phyloP scores from a whole-genome alignment of 2,888 invertebrate genomes.

The Drepana falcataria region DNA sequence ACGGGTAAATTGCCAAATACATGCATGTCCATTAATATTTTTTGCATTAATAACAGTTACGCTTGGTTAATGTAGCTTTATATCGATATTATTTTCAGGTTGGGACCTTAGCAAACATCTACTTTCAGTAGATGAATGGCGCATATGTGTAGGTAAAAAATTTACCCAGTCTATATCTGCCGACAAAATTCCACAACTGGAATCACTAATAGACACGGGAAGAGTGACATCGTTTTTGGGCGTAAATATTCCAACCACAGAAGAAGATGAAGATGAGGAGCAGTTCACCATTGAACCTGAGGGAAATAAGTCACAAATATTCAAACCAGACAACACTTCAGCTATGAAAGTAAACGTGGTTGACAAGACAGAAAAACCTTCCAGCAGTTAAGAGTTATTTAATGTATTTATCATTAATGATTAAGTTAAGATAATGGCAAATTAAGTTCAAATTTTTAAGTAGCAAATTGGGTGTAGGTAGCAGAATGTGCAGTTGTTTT shows the following conservation, averaged over 20 bases:
- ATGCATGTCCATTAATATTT: not conserved
- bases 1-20: slow-evolving; percentile 38
- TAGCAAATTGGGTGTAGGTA: no score
- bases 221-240: slow-evolving; percentile 10
- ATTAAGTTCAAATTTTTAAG: no score
- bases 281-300: slow-evolving; percentile 16
- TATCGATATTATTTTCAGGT: slow-evolving; percentile 52
- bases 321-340: not conserved
- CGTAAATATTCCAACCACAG: slow-evolving; percentile 2
- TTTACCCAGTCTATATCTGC: slow-evolving; percentile 7
- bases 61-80: not conserved
- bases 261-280: slow-evolving; percentile 6
- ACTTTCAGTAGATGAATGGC: slow-evolving; percentile 79
- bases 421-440: not conserved
- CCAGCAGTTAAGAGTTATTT: not conserved
- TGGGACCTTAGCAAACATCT: slow-evolving; percentile 80
- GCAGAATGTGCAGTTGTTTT: no score
- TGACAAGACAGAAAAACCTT: not conserved
- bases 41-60: no score
- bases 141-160: slow-evolving; percentile 30
- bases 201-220: slow-evolving; percentile 3
- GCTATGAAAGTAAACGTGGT: not conserved
- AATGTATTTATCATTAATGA: not conserved
- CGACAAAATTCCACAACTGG: slow-evolving; percentile 4
- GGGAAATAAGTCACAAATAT: not conserved